Conservation (phyloP, 2,797 vertebrate genomes). For the Novumbra hubbsi region DNA sequence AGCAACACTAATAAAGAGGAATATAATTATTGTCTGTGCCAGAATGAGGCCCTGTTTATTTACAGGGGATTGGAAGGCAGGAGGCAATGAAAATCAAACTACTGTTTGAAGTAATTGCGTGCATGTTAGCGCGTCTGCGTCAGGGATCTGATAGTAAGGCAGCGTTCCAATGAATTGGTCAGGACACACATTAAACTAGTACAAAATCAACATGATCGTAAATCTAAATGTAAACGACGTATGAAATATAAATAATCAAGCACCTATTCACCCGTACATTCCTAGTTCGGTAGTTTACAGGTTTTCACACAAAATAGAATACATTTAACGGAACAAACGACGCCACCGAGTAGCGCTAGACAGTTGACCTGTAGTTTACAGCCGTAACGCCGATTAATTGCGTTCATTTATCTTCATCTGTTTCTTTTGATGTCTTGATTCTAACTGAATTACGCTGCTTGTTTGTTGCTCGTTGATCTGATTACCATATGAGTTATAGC, state of each 20-base stretch:
- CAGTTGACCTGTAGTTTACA: too few relatives aligned
- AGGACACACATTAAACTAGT: background rate
- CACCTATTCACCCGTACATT: background rate
- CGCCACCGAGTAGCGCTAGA: too few relatives aligned
- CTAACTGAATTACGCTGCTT: slow-evolving; percentile 36
- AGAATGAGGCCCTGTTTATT: slow-evolving; percentile 44
- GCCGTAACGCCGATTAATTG: background rate
- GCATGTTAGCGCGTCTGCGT: background rate
- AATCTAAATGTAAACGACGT: background rate
- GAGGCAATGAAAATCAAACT: slow-evolving; percentile 21
- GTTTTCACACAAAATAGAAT: background rate
- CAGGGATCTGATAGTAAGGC: background rate
- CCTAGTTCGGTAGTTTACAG: background rate
- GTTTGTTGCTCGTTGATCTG: slow-evolving; percentile 39
- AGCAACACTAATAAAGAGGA: slow-evolving; percentile 51
- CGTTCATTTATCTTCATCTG: background rate
- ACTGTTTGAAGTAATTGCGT: slow-evolving; percentile 18
- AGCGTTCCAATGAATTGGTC: background rate
- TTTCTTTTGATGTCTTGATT: slow-evolving; percentile 11
- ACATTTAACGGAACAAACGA: too few relatives aligned
- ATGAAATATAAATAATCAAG: too few relatives aligned
- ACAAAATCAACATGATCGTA: too few relatives aligned
- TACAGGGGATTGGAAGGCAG: slow-evolving; percentile 10
- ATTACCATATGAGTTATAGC: slow-evolving; percentile 58
- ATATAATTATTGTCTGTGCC: slow-evolving; percentile 52